phyloP scores from a whole-genome alignment of 2,113 vertebrate genomes.

The Sula dactylatra region DNA sequence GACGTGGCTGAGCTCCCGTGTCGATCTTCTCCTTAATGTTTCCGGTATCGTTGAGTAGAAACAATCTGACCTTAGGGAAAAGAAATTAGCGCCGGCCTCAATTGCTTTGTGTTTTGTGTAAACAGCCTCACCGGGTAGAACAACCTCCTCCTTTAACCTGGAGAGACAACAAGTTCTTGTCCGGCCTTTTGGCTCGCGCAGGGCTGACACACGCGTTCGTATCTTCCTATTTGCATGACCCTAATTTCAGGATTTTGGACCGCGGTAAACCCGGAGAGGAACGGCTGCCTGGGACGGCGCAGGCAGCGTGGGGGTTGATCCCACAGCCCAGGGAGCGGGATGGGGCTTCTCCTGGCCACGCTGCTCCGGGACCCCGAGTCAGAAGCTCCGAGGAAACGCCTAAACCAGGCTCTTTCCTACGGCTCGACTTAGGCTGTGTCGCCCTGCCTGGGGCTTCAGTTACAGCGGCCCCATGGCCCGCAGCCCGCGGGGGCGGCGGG shows the following conservation, averaged over 20 bases:
- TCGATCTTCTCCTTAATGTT: not conserved
- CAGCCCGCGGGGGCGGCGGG: not conserved
- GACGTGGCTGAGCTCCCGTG: not conserved
- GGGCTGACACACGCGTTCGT: not conserved
- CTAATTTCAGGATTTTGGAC: not conserved
- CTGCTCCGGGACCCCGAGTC: not conserved
- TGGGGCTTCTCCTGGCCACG: not conserved
- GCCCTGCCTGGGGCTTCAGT: accelerated
- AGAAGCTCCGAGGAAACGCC: not conserved
- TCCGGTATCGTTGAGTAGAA: slow-evolving; percentile 7
- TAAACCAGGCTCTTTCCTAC: not conserved
- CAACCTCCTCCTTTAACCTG: not conserved
- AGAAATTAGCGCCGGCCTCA: not conserved
- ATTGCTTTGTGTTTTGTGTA: slow-evolving; percentile 57
- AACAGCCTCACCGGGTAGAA: slow-evolving; percentile 35
- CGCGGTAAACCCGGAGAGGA: not conserved
- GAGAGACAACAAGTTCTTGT: slow-evolving; percentile 15
- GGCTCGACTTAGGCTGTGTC: no score
- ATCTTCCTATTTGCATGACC: not conserved
- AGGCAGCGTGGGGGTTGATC: not conserved
- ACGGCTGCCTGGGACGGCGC: not conserved
- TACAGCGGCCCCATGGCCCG: not conserved
- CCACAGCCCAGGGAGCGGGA: not conserved
- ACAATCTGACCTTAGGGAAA: slow-evolving; percentile 56
- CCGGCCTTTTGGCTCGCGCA: not conserved